A percentile compares a stretch with the other conserved stretches of the same genome.
phyloP scores from a whole-genome alignment of 37 sponge, comb jelly and placozoan genomes.

The Mnemiopsis leidyi region DNA sequence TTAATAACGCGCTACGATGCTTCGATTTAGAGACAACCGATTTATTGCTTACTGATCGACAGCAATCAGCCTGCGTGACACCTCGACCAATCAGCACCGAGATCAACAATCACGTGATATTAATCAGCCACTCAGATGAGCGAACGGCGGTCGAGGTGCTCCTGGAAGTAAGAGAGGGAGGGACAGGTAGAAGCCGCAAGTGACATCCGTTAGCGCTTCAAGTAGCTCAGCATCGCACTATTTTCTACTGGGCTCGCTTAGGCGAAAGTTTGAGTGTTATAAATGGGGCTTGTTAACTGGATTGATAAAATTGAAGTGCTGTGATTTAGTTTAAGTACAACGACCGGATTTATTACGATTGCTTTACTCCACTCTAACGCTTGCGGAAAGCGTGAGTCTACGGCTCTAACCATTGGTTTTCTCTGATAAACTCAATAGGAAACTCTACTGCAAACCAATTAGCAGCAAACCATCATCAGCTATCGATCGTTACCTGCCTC shows the following conservation, averaged over 20 bases:
- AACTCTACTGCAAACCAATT: not conserved
- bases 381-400: not conserved
- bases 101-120: not conserved
- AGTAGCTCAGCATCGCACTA: too few species aligned
- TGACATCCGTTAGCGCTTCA: not conserved
- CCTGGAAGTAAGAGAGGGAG: not conserved
- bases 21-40: not conserved
- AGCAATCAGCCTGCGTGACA: not conserved
- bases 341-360: too few species aligned
- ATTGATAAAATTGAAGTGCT: too few species aligned
- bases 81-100: not conserved
- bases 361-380: too few species aligned
- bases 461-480: not conserved
- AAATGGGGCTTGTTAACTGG: too few species aligned
- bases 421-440: not conserved
- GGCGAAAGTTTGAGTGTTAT: too few species aligned
- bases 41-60: not conserved
- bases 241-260: too few species aligned
- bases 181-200: not conserved
- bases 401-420: not conserved
- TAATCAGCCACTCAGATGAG: not conserved
- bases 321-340: too few species aligned
- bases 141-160: not conserved
- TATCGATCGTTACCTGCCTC: not conserved
- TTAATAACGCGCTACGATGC: too few species aligned